Base-by-base conservation (phyloP, 2,797 vertebrate genomes). In the Acipenser transmontanus region DNA sequence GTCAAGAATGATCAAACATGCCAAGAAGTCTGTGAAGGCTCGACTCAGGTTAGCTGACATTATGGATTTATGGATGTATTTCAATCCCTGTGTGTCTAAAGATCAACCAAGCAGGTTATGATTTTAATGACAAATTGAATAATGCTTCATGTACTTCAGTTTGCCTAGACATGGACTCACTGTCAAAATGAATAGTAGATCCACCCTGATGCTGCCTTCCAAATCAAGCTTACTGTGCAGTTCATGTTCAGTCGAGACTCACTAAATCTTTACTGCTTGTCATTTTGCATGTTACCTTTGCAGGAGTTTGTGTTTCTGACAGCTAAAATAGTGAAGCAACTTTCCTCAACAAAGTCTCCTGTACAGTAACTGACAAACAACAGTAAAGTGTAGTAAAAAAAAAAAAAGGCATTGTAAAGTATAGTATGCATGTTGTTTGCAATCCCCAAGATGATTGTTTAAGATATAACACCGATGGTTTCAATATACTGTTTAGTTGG, bases 41-140 rank as follows among this genome's bases (percentile, higher is more conserved):
- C 14, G 20, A 62, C n/a, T 64, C 7, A n/a, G 63, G 49, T 20
- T 12, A 64, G 63, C 49, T 52, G 49, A 50, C 63, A 64, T 12
- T 50, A 64, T 50, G 49, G 63, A 50, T 50, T 64, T 50, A n/a
- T 50, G 49, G 63, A 64, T 64, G 7, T 2, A 51, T 50, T 64
- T 64, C 48, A 50, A 48, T 14, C 13, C 13, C 12, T 34, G 34
- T 34, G 34, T 20, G 20, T 47, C 63, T 51, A 6, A 20, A 47
- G 50, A 47, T 65, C 12, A 17, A 8, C 63, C 11, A 9, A 47
- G 51, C n/a, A 34, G 63, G 63, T 50, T 51, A 51, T 12, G 11
- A 65, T 56, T 34, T 34, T 65, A 34, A 20, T 56, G 63, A 65
- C 63, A 65, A 51, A 52, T 20, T 20, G 11, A 12, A n/a, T 54